Percentiles rank a stretch among this genome's conserved stretches.
Evolutionary conservation across 64 coral and sea anemone genomes (phyloP).

Genomic region (Catalaphyllia jardinei): DNA sequence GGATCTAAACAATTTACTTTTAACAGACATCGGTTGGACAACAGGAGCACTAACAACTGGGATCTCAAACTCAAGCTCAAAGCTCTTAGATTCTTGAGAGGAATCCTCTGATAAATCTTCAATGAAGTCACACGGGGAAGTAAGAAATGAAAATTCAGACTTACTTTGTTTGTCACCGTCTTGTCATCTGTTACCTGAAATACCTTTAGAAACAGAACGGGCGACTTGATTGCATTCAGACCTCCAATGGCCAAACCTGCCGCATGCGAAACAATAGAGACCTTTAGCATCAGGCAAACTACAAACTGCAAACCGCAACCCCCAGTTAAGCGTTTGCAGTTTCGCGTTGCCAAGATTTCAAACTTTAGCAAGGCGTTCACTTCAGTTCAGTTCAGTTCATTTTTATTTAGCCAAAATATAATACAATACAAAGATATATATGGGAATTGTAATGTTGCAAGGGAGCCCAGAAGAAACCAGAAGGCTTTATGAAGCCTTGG

Average conservation of each 20-base stretch:
- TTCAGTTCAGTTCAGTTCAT: too few species aligned
- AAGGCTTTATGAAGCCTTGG: too few species aligned
- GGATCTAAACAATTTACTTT: background rate
- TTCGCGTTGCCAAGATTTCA: too few species aligned
- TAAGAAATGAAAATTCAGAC: background rate
- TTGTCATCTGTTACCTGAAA: slow-evolving; percentile 20
- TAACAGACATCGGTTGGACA: background rate
- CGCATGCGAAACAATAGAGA: slow-evolving; percentile 63
- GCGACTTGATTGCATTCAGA: slow-evolving; percentile 16
- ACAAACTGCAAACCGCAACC: too few species aligned
- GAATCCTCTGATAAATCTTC: background rate
- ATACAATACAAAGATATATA: too few species aligned
- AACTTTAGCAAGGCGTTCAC: too few species aligned
- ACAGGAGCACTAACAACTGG: background rate
- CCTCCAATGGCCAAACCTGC: slow-evolving; percentile 60
- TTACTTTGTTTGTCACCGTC: background rate
- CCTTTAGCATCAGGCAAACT: too few species aligned
- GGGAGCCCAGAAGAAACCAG: too few species aligned
- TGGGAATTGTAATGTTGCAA: too few species aligned
- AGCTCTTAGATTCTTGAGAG: background rate
- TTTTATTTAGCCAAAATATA: too few species aligned
- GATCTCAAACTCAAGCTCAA: background rate
- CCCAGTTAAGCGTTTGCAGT: too few species aligned
- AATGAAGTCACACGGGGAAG: background rate
- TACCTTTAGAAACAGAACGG: background rate